Conservation (phyloP, 2,113 vertebrate genomes). For the Oreotrochilus melanogaster region DNA sequence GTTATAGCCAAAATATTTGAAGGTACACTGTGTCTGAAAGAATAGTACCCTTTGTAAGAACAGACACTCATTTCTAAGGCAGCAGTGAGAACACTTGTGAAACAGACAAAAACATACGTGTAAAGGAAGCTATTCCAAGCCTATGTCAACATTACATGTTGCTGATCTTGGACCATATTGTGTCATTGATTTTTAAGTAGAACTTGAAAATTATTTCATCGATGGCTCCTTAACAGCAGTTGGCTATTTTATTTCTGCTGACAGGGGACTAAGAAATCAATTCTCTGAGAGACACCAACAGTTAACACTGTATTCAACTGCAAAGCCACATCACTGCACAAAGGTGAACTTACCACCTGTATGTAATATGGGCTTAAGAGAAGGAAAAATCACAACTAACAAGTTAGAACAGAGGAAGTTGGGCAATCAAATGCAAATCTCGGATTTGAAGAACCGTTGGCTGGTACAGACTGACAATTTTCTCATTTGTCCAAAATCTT, state of each 20-base stretch:
- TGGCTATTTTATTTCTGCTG: slow-evolving; percentile 42
- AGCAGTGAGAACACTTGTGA: background rate
- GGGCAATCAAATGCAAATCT: background rate
- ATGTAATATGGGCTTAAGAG: background rate
- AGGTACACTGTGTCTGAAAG: background rate
- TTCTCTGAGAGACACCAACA: background rate
- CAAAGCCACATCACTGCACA: slow-evolving; percentile 43
- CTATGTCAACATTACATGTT: background rate
- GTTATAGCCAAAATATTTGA: background rate
- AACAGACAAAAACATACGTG: background rate
- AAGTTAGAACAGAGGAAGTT: background rate
- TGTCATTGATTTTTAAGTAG: slow-evolving; percentile 44
- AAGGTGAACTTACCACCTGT: background rate
- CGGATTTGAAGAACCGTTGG: background rate
- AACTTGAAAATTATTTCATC: slow-evolving; percentile 44
- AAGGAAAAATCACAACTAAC: background rate
- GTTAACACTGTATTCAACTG: slow-evolving; percentile 29
- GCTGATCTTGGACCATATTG: background rate
- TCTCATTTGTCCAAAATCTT: background rate
- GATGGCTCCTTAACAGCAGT: slow-evolving; percentile 21
- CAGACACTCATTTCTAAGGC: background rate
- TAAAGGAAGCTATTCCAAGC: background rate
- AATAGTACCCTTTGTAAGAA: background rate
- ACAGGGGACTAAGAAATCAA: slow-evolving; percentile 32
- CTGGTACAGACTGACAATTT: background rate